Percentiles rank a stretch among this genome's conserved stretches.
Evolutionary conservation across 2,113 vertebrate genomes (phyloP).

Genomic region (Phalacrocorax aristotelis): DNA sequence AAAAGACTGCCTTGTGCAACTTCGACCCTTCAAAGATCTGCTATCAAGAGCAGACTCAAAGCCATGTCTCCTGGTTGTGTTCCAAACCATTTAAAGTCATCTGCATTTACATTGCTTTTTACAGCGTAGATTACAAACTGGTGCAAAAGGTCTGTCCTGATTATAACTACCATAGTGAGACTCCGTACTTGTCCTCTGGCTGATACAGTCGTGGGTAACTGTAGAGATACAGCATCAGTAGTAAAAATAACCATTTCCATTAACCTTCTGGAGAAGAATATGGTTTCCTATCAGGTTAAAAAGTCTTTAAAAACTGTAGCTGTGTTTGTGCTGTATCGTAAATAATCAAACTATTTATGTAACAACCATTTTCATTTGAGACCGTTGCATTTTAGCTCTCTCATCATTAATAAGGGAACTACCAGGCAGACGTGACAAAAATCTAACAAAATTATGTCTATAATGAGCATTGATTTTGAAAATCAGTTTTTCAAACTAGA

Average conservation of each 20-base stretch:
- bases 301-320: slow-evolving; percentile 41
- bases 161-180: slow-evolving; percentile 99
- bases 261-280: slow-evolving; percentile 52
- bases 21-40: slow-evolving; percentile 93
- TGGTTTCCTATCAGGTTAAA: slow-evolving; percentile 65
- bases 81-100: slow-evolving; percentile 99
- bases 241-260: slow-evolving; percentile 33
- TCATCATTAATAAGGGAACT: not conserved
- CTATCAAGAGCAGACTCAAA: slow-evolving; percentile 98
- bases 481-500: not conserved
- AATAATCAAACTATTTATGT: slow-evolving; percentile 50
- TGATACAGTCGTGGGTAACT: slow-evolving; percentile 51
- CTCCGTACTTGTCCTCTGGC: slow-evolving; percentile 94
- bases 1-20: slow-evolving; percentile 94
- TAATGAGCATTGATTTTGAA: not conserved
- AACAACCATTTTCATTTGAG: not conserved
- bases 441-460: slow-evolving; percentile 8
- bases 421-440: not conserved
- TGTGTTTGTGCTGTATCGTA: slow-evolving; percentile 65
- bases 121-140: slow-evolving; percentile 99
- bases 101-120: slow-evolving; percentile 99
- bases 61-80: slow-evolving; percentile 98
- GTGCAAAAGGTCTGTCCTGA: slow-evolving; percentile 99
- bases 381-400: not conserved
- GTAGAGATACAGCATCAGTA: not conserved